phyloP scores from a whole-genome alignment of 1,140 invertebrate genomes.

The Epicauta chinensis region DNA sequence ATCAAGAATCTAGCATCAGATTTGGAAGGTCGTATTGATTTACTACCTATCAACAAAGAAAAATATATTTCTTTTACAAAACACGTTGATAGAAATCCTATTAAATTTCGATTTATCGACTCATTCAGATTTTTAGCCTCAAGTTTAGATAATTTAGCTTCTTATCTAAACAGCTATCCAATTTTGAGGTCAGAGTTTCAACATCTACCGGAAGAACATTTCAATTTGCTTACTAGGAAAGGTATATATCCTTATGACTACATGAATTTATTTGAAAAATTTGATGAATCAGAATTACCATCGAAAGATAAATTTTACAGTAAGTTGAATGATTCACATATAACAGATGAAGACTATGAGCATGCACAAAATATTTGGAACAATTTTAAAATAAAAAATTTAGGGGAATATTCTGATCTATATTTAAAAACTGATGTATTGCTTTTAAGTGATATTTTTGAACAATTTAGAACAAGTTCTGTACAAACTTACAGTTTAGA shows the following conservation, averaged over 20 bases:
- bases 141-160: conserved; percentile 19
- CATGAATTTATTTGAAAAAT: conserved; percentile 30
- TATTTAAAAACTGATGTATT: conserved; percentile 43
- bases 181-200: not conserved
- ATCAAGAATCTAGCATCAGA: conserved; percentile 14
- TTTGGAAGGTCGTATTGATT: conserved; percentile 5
- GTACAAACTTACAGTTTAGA: conserved; percentile 36
- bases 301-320: conserved; percentile 37
- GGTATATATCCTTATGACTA: conserved; percentile 38
- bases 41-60: conserved; percentile 24
- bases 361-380: conserved; percentile 44
- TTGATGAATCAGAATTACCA: conserved; percentile 35
- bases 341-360: conserved; percentile 38
- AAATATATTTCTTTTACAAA: conserved; percentile 24
- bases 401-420: conserved; percentile 43
- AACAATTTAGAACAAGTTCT: conserved; percentile 43
- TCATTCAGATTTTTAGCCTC: conserved; percentile 21
- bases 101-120: conserved; percentile 25
- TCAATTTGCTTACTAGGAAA: conserved; percentile 34
- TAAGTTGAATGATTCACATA: conserved; percentile 28
- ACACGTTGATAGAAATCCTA: conserved; percentile 5
- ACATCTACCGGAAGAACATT: conserved; percentile 19
- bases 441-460: conserved; percentile 45
- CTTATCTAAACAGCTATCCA: conserved; percentile 2
- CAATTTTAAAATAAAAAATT: conserved; percentile 38